These are phyloP conservation scores for Acanthoscelides obtectus DNA, from an alignment of 2,888 invertebrate species.

Conservation along the genomic window DNA sequence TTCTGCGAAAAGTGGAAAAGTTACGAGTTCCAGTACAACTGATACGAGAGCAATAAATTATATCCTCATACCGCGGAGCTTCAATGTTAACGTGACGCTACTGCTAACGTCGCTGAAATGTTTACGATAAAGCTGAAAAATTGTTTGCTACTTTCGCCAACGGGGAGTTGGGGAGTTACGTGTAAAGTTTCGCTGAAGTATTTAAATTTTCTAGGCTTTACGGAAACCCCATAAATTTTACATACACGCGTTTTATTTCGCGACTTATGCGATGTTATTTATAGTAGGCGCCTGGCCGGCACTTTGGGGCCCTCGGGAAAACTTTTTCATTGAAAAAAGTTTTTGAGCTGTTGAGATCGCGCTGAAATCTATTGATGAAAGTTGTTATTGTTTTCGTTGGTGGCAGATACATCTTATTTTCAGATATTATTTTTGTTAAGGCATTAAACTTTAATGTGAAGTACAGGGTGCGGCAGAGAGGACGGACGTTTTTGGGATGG, in stretches of 20 bases:
- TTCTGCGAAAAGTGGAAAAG: background rate
- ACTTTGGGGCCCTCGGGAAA: background rate
- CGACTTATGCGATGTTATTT: slow-evolving; percentile 21
- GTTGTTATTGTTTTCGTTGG: background rate
- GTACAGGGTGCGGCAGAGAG: too few species aligned
- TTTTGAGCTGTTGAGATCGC: background rate
- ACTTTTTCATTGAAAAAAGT: background rate
- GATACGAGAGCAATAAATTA: background rate
- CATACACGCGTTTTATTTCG: slow-evolving; percentile 22
- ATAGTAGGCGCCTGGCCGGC: slow-evolving; percentile 8
- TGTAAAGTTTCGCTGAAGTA: slow-evolving; percentile 23
- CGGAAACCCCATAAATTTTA: slow-evolving; percentile 25
- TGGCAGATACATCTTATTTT: background rate
- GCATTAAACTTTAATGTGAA: too few species aligned
- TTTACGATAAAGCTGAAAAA: slow-evolving; percentile 25
- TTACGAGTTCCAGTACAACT: background rate
- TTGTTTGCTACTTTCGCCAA: slow-evolving; percentile 16
- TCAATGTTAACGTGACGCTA: background rate
- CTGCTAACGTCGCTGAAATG: slow-evolving; percentile 14
- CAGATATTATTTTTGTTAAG: too few species aligned
- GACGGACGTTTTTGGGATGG: too few species aligned
- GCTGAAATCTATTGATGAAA: background rate
- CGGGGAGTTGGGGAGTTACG: slow-evolving; percentile 18
- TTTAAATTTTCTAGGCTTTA: slow-evolving; percentile 22
- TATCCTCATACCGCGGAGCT: background rate